Conservation (phyloP, 2,113 vertebrate genomes). For the Chaetorhynchus papuensis region DNA sequence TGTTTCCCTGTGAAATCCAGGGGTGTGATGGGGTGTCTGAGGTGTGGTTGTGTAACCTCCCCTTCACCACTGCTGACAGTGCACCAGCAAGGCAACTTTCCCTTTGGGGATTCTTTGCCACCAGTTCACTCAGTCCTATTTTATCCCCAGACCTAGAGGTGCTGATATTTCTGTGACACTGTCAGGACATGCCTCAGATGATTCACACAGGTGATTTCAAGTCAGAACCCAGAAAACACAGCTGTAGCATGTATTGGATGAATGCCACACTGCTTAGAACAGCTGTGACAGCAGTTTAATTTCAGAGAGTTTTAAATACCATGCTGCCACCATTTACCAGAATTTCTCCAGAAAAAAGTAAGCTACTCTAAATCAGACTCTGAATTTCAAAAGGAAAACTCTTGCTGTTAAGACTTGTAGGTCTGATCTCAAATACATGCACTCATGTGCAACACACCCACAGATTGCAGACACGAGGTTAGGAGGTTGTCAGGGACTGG, state of each 20-base stretch:
- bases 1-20: background rate
- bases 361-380: background rate
- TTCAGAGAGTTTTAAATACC: background rate
- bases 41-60: no score
- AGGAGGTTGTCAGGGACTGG: background rate
- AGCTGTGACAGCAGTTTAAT: background rate
- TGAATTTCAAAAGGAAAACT: background rate
- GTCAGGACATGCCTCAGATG: background rate
- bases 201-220: background rate
- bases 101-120: background rate
- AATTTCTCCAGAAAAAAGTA: background rate
- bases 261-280: background rate
- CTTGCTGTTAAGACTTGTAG: background rate
- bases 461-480: background rate
- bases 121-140: background rate
- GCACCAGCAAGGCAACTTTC: background rate
- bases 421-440: background rate
- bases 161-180: background rate
- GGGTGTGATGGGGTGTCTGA: background rate
- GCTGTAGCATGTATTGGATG: background rate
- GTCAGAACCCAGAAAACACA: background rate
- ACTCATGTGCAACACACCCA: background rate
- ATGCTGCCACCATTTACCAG: background rate
- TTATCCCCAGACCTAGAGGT: background rate
- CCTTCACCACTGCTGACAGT: background rate